Conservation (phyloP, 2,888 invertebrate genomes). For the Drosophila parthenogenetica region DNA sequence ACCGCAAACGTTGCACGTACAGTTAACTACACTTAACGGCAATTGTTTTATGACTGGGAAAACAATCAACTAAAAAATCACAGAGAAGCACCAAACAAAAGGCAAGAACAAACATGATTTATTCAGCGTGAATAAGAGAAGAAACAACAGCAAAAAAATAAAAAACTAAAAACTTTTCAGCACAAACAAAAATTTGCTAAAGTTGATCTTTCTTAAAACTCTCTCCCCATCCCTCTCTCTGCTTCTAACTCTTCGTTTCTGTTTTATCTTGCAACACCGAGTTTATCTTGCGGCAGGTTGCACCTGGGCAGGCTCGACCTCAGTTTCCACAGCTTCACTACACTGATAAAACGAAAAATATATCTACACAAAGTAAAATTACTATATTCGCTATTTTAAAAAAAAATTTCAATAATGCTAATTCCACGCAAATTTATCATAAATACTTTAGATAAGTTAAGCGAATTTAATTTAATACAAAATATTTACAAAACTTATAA, state of each 20-base stretch:
- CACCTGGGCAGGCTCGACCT: conserved; percentile 50
- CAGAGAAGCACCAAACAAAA: conserved; percentile 51
- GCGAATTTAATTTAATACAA: too few relatives aligned
- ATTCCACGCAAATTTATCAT: too few relatives aligned
- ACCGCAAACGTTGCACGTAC: conserved; percentile 37
- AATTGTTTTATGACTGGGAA: conserved; percentile 72
- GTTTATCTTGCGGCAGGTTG: conserved; percentile 72
- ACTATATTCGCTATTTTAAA: too few relatives aligned
- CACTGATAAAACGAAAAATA: neutral
- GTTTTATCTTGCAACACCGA: conserved; percentile 29
- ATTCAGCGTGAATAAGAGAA: conserved; percentile 60
- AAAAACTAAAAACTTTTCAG: conserved; percentile 46
- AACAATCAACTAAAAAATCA: conserved; percentile 44
- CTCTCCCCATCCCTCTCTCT: conserved; percentile 1
- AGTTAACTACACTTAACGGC: conserved; percentile 74
- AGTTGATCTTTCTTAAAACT: conserved; percentile 70
- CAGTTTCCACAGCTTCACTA: conserved; percentile 17
- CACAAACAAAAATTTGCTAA: conserved; percentile 71
- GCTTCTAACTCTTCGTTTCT: neutral
- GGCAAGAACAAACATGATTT: conserved; percentile 62
- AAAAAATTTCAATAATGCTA: too few relatives aligned
- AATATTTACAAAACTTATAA: too few relatives aligned
- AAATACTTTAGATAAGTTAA: too few relatives aligned
- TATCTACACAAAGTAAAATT: too few relatives aligned
- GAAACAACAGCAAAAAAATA: conserved; percentile 16